Conservation (phyloP, 2,797 vertebrate species). For the Pangasius djambal region DNA sequence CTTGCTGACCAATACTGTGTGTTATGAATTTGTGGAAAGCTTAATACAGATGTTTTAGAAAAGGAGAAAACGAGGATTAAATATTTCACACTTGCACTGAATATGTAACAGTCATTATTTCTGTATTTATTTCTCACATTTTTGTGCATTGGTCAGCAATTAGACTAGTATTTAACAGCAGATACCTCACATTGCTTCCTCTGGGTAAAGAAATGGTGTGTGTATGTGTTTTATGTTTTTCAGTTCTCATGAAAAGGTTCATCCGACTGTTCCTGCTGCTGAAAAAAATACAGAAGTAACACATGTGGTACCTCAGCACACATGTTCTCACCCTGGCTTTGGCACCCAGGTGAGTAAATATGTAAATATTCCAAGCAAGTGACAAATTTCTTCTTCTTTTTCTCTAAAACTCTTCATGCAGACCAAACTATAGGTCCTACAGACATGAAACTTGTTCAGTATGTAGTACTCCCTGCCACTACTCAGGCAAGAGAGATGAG, state of each 20-base stretch:
- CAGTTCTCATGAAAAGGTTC: conserved; percentile 57
- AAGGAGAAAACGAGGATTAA: background rate
- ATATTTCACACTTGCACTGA: background rate
- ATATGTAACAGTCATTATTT: background rate
- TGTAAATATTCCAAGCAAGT: background rate
- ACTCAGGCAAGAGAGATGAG: background rate
- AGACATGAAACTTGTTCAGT: background rate
- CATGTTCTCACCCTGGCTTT: conserved; percentile 74
- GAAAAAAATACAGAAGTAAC: conserved; percentile 49
- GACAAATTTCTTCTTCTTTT: too few relatives aligned
- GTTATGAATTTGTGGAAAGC: background rate
- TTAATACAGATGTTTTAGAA: background rate
- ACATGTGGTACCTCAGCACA: conserved; percentile 68
- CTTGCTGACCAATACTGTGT: background rate
- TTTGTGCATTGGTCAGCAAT: background rate
- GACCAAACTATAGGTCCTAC: background rate
- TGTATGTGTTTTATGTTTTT: conserved; percentile 21
- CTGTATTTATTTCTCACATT: background rate
- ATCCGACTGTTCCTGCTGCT: conserved; percentile 23
- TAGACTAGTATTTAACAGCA: background rate
- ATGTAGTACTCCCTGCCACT: background rate
- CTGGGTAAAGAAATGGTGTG: background rate
- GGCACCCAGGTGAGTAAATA: conserved; percentile 75
- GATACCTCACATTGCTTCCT: background rate
- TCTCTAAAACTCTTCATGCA: background rate